phyloP scores from a whole-genome alignment of 2,113 vertebrate species.

The Canis aureus region DNA sequence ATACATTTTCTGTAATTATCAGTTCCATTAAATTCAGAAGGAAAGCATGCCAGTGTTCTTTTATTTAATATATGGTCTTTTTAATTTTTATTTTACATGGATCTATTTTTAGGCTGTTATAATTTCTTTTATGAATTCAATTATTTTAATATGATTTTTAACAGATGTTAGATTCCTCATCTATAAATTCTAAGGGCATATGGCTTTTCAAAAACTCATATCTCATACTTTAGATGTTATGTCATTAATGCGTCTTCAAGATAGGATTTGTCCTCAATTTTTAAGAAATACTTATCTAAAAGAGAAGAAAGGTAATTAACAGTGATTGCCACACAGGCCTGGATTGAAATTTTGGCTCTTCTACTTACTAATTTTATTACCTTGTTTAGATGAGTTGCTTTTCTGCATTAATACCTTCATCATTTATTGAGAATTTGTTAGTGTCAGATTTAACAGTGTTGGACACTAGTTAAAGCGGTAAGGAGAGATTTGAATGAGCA shows the following conservation, averaged over 20 bases:
- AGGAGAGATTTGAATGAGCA: neutral
- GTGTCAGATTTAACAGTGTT: neutral
- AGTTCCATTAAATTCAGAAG: neutral
- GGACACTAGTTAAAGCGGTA: neutral
- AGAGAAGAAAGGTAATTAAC: neutral
- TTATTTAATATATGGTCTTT: neutral
- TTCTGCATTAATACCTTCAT: neutral
- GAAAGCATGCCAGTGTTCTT: neutral
- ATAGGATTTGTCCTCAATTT: neutral
- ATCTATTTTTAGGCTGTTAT: neutral
- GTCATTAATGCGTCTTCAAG: neutral
- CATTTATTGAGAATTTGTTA: neutral
- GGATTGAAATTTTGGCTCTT: neutral
- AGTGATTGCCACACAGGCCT: neutral
- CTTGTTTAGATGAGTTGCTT: neutral
- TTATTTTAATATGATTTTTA: neutral
- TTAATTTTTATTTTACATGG: neutral
- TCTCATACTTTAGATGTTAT: neutral
- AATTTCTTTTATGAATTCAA: conserved; percentile 10
- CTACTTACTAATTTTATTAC: neutral
- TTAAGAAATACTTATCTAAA: neutral
- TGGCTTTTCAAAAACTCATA: neutral
- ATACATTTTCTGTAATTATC: neutral
- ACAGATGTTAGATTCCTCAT: neutral
- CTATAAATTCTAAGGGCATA: neutral